These are phyloP conservation scores for Pachyrhynchus sulphureomaculatus DNA, from an alignment of 1,140 invertebrate genomes.

Conservation along the genomic window DNA sequence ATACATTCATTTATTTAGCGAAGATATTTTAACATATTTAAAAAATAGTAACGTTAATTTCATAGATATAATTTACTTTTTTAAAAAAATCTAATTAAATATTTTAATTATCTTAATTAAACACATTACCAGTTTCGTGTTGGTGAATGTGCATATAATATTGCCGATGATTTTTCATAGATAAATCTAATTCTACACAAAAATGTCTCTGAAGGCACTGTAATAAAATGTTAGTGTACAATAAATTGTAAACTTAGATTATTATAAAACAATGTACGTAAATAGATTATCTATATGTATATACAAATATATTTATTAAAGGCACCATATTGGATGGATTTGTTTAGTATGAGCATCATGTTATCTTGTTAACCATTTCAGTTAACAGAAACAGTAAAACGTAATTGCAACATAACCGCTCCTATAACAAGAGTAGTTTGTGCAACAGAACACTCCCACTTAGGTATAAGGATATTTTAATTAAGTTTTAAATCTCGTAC, in stretches of 20 bases:
- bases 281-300: conserved; percentile 34
- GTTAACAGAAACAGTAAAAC: conserved; percentile 26
- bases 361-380: conserved; percentile 27
- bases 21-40: no score
- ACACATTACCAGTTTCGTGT: no score
- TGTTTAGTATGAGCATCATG: conserved; percentile 40
- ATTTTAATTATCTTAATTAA: no score
- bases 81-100: no score
- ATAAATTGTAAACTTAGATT: not conserved
- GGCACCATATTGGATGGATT: conserved; percentile 43
- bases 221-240: conserved; percentile 9
- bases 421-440: conserved; percentile 26
- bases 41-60: no score
- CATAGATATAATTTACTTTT: no score
- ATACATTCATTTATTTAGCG: no score
- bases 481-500: no score
- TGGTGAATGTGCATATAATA: no score
- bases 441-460: conserved; percentile 11
- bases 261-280: conserved; percentile 21
- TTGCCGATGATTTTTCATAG: no score
- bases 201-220: conserved; percentile 11
- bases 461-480: not conserved
- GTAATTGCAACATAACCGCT: conserved; percentile 24
- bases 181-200: not conserved
- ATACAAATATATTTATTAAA: conserved; percentile 35